Base-by-base conservation (phyloP, 2,113 vertebrate species). In the Andinoacara biseriatus region DNA sequence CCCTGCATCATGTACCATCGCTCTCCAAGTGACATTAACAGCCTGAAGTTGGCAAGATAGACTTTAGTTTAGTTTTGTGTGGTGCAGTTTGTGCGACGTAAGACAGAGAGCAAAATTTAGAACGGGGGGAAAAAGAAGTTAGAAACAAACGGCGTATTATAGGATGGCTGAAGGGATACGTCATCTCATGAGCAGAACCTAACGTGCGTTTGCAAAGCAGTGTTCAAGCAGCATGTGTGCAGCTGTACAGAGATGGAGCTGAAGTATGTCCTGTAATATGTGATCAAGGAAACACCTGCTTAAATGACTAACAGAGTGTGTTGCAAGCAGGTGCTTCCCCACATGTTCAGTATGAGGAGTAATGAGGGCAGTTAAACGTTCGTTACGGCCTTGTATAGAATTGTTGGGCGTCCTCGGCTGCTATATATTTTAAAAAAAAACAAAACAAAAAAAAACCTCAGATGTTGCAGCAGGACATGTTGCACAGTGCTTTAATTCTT, bases 261-360 rank as follows among this genome's bases (percentile, higher is more conserved):
- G 46, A 83, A 78, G 72, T 76, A 65, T 40, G 57, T 76, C 60
- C 29, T 46, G 57, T 69, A 43, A 58, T 63, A 35, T 54, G 31
- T 14, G 7, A 18, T 81, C 2, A 78, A 78, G 80, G 88, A 89
- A 92, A 81, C 86, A 87, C 29, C 86, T 91, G 86, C 85, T 86
- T 8, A 11, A 78, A 61, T 83, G 76, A 86, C 76, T 40, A 83
- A 85, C 13, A 9, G 22, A 5, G 58, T 46, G 31, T 76, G 58
- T 81, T 33, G 40, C 11, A 22, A 63, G 80, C 89, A 91, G 89
- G 82, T 89, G 88, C 63, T 80, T 85, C 11, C 43, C 63, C 80
- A 88, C 80, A 57, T 83, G 79, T 84, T 83, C 40, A 69, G 5
- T 60, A 31, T 22, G 65, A 67, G 65, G 38, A 58, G 80, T 85